Evolutionary conservation across 2,113 vertebrate species (phyloP), one percentile per base, ranked within the genome.

Genomic region (Indicator indicator): DNA sequence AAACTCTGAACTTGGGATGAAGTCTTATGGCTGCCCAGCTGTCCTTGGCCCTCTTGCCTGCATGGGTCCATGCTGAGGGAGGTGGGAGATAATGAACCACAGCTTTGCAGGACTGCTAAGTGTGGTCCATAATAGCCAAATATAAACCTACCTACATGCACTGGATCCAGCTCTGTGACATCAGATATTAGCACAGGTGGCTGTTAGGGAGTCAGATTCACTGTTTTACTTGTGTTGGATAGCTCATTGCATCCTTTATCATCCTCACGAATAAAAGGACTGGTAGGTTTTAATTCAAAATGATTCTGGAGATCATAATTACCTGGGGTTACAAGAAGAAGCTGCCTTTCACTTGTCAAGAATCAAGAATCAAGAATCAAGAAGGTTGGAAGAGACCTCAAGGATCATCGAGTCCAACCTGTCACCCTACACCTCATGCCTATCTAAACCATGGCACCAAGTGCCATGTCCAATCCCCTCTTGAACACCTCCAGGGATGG

Each of bases 51-150:
- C 17, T 56, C 55, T 55, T 55, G 50, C 44, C n/a, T 38, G 44
- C 21, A 2, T 0, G 0, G 33, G 38, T 50, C n/a, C 1, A 3
- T 33, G 68, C 50, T n/a, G 59, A 27, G 30, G 9, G 30, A 72
- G 16, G 40, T 52, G 54, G 62, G 56, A 58, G 15, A 4, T 55
- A 23, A 21, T 19, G n/a, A 91, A 55, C 24, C 9, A 16, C 14
- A 27, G 62, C 36, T 54, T 54, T 40, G n/a, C 56, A 76, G 91
- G 13, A 20, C 30, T 36, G 42, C 5, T 10, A 26, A 63, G 5
- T 0, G 1, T 16, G 9, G 13, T 73, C 36, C 3, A 0, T 30
- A 55, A 56, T 8, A 73, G 26, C 50, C 28, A 30, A 54, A 28
- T 44, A 44, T 32, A 55, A 83, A 58, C 26, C 4, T 16, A 16